Evolutionary conservation across 1,140 invertebrate species (phyloP), one percentile per base, ranked within the genome.

Genomic region (Vollenhovia emeryi): DNA sequence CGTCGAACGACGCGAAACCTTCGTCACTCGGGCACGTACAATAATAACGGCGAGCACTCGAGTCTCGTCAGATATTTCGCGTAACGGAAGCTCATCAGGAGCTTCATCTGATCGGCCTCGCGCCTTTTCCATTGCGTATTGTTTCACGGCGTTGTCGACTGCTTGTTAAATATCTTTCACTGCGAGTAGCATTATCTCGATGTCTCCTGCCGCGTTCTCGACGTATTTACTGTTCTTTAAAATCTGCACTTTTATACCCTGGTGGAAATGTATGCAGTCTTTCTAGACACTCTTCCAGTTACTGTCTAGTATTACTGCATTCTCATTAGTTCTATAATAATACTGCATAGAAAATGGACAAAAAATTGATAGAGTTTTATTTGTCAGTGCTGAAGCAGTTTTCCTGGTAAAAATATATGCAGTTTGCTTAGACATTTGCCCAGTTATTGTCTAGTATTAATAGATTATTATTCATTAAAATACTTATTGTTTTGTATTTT

Each of bases 21-120:
- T 57, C n/a, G 59, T 71, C 75, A 60, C 30, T 86, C 64, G 62
- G 80, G 45, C 80, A 59, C 50, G 71, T 52, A 62, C 21, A 59
- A 76, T 75, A 76, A 89, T 88, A 82, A 73, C 13, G 68, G 24
- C 45, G 50, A 73, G 24, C 48, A 64, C 48, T 62, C 69, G 62
- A 69, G 45, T 57, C 62, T 57, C 15, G 30, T 59, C 5, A 59
- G 43, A 59, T 24, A 52, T 78, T 84, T 84, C 24, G 30, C 55
- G 8, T 15, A 52, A 36, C 76, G 21, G 76, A 68, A 59, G 40
- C 50, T 80, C 36, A 1, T 69, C 33, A 68, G 45, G 40, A 79
- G 45, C 24, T 48, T 62, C 9, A 40, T 60, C 71, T 62, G 80
- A 84, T 75, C 57, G n/a, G n/a, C 4, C 30, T 52, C 21, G 43